Conservation (phyloP, 2,113 vertebrate genomes). For the Pogona vitticeps region DNA sequence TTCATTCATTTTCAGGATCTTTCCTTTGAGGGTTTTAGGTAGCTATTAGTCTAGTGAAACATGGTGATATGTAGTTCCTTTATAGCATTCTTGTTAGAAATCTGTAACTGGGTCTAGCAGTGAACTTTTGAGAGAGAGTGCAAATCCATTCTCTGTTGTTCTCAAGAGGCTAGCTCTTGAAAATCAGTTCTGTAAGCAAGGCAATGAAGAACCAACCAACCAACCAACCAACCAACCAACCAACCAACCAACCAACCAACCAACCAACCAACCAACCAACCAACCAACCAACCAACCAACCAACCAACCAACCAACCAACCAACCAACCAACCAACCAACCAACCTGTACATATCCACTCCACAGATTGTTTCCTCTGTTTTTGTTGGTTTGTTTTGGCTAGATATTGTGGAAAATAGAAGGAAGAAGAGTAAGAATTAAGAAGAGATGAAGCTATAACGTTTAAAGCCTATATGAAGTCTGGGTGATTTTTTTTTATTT, state of each 20-base stretch:
- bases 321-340: neutral
- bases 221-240: too few species aligned
- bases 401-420: neutral
- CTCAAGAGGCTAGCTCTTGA: neutral
- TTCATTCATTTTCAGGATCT: neutral
- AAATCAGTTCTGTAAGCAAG: neutral
- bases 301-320: too few species aligned
- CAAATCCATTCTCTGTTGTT: neutral
- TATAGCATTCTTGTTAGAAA: neutral
- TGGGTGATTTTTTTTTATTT: neutral
- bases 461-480: neutral
- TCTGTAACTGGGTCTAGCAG: neutral
- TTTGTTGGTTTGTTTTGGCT: too few species aligned
- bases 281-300: too few species aligned
- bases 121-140: neutral
- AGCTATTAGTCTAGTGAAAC: too few species aligned
- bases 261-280: too few species aligned
- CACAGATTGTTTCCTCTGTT: neutral
- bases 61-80: too few species aligned
- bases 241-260: too few species aligned
- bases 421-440: neutral
- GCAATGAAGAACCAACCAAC: neutral
- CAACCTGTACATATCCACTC: too few species aligned
- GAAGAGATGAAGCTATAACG: neutral
- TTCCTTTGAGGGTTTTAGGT: too few species aligned